Conservation (phyloP, 2,888 invertebrate species). For the Tillus elongatus region DNA sequence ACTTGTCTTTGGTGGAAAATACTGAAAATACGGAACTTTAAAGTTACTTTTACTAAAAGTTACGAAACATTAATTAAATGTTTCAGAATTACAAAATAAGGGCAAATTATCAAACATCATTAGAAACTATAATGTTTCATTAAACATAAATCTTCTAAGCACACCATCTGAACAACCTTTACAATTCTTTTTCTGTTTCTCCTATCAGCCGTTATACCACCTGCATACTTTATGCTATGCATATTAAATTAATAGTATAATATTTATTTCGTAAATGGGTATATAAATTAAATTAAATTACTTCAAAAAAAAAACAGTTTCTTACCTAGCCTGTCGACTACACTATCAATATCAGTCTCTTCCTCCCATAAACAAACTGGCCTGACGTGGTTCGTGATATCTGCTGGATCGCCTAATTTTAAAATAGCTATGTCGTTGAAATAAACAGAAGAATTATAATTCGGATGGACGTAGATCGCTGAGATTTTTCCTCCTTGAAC, state of each 20-base stretch:
- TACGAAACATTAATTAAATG: too few species aligned
- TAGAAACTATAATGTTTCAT: too few species aligned
- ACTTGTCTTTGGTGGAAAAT: neutral
- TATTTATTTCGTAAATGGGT: neutral
- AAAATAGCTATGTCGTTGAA: conserved; percentile 50
- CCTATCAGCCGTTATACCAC: too few species aligned
- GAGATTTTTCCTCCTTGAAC: conserved; percentile 42
- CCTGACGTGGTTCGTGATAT: conserved; percentile 45
- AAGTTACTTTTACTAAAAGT: too few species aligned
- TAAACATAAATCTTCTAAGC: too few species aligned
- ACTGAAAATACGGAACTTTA: too few species aligned
- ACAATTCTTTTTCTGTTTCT: too few species aligned
- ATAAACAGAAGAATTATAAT: conserved; percentile 33
- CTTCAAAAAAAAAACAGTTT: neutral
- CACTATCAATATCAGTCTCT: conserved; percentile 21
- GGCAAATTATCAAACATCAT: too few species aligned
- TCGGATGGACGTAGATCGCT: conserved; percentile 37
- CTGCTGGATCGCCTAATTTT: conserved; percentile 43
- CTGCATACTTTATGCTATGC: too few species aligned
- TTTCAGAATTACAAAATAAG: neutral
- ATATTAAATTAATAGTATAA: too few species aligned
- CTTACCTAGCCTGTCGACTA: conserved; percentile 29
- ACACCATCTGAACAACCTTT: too few species aligned
- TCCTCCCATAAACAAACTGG: conserved; percentile 52
- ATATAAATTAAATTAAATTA: neutral